Conservation (phyloP, 1,140 invertebrate species). For the Drosophila leontia region DNA sequence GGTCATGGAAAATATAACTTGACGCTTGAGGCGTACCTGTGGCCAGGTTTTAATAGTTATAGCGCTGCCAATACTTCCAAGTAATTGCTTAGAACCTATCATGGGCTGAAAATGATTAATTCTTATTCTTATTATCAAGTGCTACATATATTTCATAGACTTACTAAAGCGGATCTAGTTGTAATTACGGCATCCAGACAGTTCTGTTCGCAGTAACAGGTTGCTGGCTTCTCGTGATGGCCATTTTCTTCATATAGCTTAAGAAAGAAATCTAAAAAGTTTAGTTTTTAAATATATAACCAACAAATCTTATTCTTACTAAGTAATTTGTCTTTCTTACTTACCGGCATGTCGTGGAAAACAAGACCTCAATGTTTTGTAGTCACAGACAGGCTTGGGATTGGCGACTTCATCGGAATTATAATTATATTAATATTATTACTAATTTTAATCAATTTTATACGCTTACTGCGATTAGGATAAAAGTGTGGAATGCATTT, state of each 20-base stretch:
- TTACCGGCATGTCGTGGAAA: constrained; percentile 62
- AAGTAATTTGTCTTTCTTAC: not conserved
- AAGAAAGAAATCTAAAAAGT: constrained; percentile 53
- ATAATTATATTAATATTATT: not conserved
- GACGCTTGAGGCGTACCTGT: constrained; percentile 62
- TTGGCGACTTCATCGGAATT: constrained; percentile 42
- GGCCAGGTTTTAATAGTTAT: constrained; percentile 69
- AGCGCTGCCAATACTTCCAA: constrained; percentile 63
- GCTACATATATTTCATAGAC: not conserved
- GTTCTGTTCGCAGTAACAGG: constrained; percentile 65
- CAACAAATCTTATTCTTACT: not conserved
- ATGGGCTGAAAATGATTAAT: constrained; percentile 40
- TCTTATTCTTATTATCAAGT: not conserved
- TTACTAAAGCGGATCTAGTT: constrained; percentile 47
- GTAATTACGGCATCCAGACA: constrained; percentile 66
- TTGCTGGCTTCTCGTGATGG: constrained; percentile 12
- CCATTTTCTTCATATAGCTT: constrained; percentile 54
- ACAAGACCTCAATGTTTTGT: constrained; percentile 62
- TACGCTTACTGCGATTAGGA: constrained; percentile 74
- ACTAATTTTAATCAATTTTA: not conserved
- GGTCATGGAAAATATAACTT: constrained; percentile 80
- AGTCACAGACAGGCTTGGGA: constrained; percentile 70
- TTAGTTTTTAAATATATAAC: not conserved
- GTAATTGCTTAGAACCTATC: constrained; percentile 57
- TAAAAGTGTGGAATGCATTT: constrained; percentile 88